Percentiles rank a stretch among this genome's conserved stretches.
Evolutionary conservation across 2,888 invertebrate genomes (phyloP).

Genomic region (Nephrotoma guestfalica): DNA sequence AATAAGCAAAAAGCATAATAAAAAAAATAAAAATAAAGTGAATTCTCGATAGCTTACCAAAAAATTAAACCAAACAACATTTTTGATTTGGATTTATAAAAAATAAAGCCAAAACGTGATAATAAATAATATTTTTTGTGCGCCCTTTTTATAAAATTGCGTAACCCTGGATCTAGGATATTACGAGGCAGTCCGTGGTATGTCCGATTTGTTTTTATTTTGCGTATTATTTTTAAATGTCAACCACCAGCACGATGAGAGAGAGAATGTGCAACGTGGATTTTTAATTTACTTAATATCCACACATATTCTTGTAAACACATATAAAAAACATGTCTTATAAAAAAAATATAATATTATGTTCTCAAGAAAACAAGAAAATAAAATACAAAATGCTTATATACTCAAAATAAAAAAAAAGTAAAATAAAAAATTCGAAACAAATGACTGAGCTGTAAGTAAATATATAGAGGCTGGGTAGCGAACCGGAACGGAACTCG

Average conservation of each 20-base stretch:
- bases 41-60: neutral
- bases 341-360: neutral
- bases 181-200: slow-evolving; percentile 34
- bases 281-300: neutral
- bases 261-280: slow-evolving; percentile 1
- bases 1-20: neutral
- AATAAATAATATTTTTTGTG: neutral
- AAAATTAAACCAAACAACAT: neutral
- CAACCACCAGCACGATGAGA: neutral
- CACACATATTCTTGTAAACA: neutral
- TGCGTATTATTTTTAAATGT: neutral
- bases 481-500: neutral
- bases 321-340: neutral
- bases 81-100: neutral
- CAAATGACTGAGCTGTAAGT: neutral
- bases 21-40: neutral
- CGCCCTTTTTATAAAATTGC: neutral
- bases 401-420: neutral
- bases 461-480: neutral
- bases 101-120: neutral
- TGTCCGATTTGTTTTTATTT: slow-evolving; percentile 10
- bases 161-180: slow-evolving; percentile 34
- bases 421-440: neutral
- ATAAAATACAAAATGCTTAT: neutral
- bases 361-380: neutral